Evolutionary conservation across 1,140 invertebrate genomes (phyloP).

Genomic region (Ganaspis sp.): DNA sequence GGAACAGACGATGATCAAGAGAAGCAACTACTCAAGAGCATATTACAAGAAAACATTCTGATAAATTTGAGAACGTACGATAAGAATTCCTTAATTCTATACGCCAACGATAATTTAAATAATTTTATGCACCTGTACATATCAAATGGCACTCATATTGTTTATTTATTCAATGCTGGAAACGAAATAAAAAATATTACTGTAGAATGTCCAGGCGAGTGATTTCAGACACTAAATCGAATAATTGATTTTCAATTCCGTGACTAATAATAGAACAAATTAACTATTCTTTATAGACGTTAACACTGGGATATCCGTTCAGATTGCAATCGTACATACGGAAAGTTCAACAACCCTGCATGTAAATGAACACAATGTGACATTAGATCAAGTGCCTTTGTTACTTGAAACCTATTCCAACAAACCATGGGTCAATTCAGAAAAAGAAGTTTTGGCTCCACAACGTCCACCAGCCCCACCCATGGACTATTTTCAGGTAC

Average conservation of each 20-base stretch:
- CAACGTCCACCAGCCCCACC: constrained; percentile 88
- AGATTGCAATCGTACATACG: constrained; percentile 87
- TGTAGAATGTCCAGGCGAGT: constrained; percentile 80
- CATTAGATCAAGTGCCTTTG: constrained; percentile 82
- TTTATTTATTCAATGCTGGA: constrained; percentile 90
- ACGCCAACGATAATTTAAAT: constrained; percentile 94
- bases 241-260: not conserved
- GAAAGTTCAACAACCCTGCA: constrained; percentile 86
- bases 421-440: constrained; percentile 90
- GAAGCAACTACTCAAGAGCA: constrained; percentile 80
- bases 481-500: constrained; percentile 87
- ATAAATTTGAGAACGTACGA: constrained; percentile 93
- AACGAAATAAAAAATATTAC: constrained; percentile 88
- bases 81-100: constrained; percentile 87
- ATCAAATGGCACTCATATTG: constrained; percentile 83
- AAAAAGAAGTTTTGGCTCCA: constrained; percentile 89
- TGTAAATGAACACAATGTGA: constrained; percentile 88
- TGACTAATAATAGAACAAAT: not conserved
- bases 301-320: constrained; percentile 88
- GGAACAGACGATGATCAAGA: constrained; percentile 80
- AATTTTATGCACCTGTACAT: constrained; percentile 95
- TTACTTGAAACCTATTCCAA: constrained; percentile 86
- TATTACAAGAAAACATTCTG: constrained; percentile 87
- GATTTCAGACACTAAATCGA: not conserved
- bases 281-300: constrained; percentile 75